Evolutionary conservation across 2,888 invertebrate species (phyloP).

Genomic region (Ormyrus thymus): DNA sequence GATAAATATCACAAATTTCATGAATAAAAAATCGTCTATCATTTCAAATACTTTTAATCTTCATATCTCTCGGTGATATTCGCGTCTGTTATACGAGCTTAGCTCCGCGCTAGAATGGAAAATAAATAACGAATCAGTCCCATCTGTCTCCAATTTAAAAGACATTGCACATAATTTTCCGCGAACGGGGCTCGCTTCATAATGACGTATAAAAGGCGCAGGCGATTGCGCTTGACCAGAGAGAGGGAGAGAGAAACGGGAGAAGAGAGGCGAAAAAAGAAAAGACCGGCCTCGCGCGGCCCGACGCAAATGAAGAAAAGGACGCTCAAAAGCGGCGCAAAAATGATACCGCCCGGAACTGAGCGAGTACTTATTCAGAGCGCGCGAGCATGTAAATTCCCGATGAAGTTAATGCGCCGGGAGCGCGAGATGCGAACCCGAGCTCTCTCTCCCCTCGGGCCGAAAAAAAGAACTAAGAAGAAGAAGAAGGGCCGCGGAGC

Average conservation of each 20-base stretch:
- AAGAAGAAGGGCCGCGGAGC: constrained; percentile 35
- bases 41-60: no score
- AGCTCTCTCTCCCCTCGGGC: constrained; percentile 21
- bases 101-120: neutral
- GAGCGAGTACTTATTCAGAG: constrained; percentile 48
- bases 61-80: no score
- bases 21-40: no score
- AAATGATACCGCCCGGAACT: constrained; percentile 28
- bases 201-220: constrained; percentile 18
- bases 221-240: neutral
- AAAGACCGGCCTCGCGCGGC: neutral
- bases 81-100: no score
- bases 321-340: constrained; percentile 18
- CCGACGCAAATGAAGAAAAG: constrained; percentile 1
- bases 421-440: neutral
- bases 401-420: constrained; percentile 61
- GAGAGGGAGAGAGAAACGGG: constrained; percentile 6
- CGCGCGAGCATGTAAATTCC: constrained; percentile 60
- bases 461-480: constrained; percentile 21
- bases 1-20: no score
- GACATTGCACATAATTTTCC: neutral
- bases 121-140: constrained; percentile 5
- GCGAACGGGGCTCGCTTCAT: neutral
- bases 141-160: neutral
- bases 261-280: constrained; percentile 14